Percentiles rank a stretch among this genome's conserved stretches.
Evolutionary conservation across 2,797 vertebrate species (phyloP).

Genomic region (Muscicapa comitata): DNA sequence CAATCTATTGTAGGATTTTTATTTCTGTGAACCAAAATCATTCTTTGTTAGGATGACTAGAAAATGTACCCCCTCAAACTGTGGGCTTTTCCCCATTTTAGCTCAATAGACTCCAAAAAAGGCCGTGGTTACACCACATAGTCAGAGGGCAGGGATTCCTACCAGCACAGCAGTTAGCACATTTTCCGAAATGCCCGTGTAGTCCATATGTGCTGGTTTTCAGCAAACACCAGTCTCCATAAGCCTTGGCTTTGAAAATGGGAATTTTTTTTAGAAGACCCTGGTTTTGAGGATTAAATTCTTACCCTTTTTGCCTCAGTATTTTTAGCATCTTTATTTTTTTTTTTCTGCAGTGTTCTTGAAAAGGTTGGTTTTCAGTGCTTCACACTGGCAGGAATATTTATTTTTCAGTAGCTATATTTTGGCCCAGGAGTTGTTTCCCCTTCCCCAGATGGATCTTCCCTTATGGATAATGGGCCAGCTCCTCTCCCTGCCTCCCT

Average conservation of each 20-base stretch:
- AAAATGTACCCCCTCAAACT: neutral
- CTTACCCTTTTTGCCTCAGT: neutral
- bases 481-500: neutral
- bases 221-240: neutral
- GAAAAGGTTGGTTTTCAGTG: neutral
- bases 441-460: neutral
- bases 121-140: neutral
- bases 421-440: neutral
- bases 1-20: fast-evolving
- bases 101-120: neutral
- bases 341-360: neutral
- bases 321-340: neutral
- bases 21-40: neutral
- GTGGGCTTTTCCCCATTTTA: neutral
- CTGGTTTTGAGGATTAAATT: neutral
- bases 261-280: neutral
- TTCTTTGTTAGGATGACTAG: neutral
- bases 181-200: neutral
- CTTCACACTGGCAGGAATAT: neutral
- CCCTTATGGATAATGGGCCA: fast-evolving
- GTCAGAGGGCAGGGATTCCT: neutral
- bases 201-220: neutral
- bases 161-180: neutral
- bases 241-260: neutral
- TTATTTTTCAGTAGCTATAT: neutral